Evolutionary conservation across 2,113 vertebrate genomes (phyloP), one percentile per base, ranked within the genome.

Genomic region (Porphyrio hochstetteri): DNA sequence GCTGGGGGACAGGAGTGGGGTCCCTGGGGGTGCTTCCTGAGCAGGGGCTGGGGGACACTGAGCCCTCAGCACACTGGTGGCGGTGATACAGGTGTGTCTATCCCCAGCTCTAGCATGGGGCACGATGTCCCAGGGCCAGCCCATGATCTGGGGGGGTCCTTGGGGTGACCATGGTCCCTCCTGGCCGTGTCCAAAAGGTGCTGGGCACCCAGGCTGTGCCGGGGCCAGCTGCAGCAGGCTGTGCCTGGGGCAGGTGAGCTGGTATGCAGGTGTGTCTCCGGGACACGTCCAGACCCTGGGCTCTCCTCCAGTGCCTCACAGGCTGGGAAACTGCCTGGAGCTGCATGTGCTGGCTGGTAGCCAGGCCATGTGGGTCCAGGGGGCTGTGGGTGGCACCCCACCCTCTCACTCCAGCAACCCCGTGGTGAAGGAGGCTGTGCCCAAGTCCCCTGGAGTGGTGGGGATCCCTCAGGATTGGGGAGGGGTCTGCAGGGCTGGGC

Each of bases 221-320:
- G 5, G 82, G 75, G 11, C 68, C 74, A 76, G 83, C 50, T 1
- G 1, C 59, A 86, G 83, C 92, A 77, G 81, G 77, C 76, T 94
- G 83, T 8, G 72, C 80, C 93, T 2, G 19, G 89, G 71, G 89
- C 81, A 83, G 1, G 0, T 40, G 11, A 90, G 35, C 50, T 89
- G 94, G 92, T 83, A 92, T 95, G 85, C 81, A 78, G 95, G 82
- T 38, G 78, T 91, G 94, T 93, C 90, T 36, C 18, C 3, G 6
- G 13, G 63, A 88, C 83, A 35, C 5, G 2, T 29, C 55, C 13
- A 4, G 87, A 91, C 95, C 93, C 42, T 5, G 64, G 80, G 80
- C 92, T 69, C 83, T 88, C 74, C 96, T 88, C 88, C 71, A 88
- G 86, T 24, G 52, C 90, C 0, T 23, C 40, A 44, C 1, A 6